Percentiles rank a stretch among this genome's conserved stretches.
Evolutionary conservation across 2,113 vertebrate species (phyloP).

Genomic region (Oncorhynchus tshawytscha): DNA sequence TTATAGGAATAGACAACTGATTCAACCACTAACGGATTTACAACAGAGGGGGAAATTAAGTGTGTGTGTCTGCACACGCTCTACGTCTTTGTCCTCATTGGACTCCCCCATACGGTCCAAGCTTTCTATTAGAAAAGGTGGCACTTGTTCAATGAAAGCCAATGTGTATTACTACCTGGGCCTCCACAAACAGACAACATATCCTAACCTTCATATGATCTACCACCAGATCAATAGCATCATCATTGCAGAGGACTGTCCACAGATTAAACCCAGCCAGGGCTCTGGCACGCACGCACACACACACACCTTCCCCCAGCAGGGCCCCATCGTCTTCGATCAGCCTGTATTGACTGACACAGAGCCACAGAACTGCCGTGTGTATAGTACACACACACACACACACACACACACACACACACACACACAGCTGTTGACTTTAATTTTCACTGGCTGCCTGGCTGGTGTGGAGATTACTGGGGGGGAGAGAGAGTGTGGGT

Average conservation of each 20-base stretch:
- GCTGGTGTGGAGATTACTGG: background rate
- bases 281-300: background rate
- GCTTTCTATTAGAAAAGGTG: background rate
- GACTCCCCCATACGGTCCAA: background rate
- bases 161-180: conserved; percentile 35
- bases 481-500: background rate
- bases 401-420: conserved; percentile 24
- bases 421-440: conserved; percentile 46
- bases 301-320: background rate
- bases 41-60: no score
- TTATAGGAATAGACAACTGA: no score
- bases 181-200: conserved; percentile 51
- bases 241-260: conserved; percentile 60
- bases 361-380: background rate
- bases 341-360: conserved; percentile 54
- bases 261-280: conserved; percentile 64
- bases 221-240: conserved; percentile 71
- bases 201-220: conserved; percentile 70
- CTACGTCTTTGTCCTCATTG: background rate
- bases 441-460: conserved; percentile 46
- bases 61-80: no score
- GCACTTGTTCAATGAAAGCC: conserved; percentile 23
- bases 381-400: background rate
- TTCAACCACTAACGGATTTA: no score
- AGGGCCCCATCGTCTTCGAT: conserved; percentile 51